Percentiles rank a stretch among this genome's conserved stretches.
Evolutionary conservation across 2,113 vertebrate genomes (phyloP).

Genomic region (Phalacrocorax carbo): DNA sequence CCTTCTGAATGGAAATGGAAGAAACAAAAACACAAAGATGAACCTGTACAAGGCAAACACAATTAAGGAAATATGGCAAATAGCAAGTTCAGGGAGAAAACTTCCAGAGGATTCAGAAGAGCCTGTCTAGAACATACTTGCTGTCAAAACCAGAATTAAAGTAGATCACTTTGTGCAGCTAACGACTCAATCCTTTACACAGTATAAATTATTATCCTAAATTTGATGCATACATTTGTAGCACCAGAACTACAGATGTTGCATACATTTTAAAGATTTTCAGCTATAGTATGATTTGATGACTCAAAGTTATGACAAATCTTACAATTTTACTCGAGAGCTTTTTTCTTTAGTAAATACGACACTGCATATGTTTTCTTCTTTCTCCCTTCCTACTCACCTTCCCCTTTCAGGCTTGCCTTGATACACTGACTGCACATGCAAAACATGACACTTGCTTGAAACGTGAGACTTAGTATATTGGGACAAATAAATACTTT

Average conservation of each 20-base stretch:
- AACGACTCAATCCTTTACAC: not conserved
- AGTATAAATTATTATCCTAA: not conserved
- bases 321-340: not conserved
- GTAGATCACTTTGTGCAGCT: not conserved
- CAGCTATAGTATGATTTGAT: not conserved
- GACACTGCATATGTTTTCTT: not conserved
- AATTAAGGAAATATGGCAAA: not conserved
- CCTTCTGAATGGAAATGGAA: not conserved
- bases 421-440: not conserved
- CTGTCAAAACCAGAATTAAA: not conserved
- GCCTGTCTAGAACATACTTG: not conserved
- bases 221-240: not conserved
- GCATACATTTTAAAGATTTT: not conserved
- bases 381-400: not conserved
- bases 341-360: not conserved
- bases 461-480: not conserved
- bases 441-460: not conserved
- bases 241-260: not conserved
- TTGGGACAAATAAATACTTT: not conserved
- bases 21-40: not conserved
- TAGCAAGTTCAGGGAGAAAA: not conserved
- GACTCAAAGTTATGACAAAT: not conserved
- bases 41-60: not conserved
- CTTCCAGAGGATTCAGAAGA: not conserved
- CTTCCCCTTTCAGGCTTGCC: not conserved